Evolutionary conservation across 2,797 vertebrate species (phyloP).

Genomic region (Sebastes goodei): DNA sequence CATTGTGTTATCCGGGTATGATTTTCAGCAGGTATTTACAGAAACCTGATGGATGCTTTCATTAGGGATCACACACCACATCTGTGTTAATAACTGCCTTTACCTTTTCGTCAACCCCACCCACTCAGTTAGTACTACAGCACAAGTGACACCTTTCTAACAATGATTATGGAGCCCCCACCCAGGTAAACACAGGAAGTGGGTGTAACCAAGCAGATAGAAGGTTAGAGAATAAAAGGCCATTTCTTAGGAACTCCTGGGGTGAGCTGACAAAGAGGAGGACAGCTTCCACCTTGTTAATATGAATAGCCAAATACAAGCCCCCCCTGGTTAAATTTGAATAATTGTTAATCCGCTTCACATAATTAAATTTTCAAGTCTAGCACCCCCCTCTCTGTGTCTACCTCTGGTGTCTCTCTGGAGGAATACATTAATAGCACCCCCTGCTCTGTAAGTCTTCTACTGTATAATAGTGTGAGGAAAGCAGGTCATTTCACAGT

Average conservation of each 20-base stretch:
- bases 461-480: neutral
- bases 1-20: constrained; percentile 11
- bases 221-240: constrained; percentile 1
- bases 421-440: neutral
- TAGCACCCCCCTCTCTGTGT: neutral
- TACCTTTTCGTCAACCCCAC: constrained; percentile 9
- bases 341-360: constrained; percentile 7
- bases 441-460: neutral
- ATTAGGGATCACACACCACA: constrained; percentile 25
- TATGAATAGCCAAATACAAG: constrained; percentile 6
- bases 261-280: constrained; percentile 44
- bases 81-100: constrained; percentile 33
- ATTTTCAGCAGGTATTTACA: constrained; percentile 18
- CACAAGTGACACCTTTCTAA: constrained; percentile 45
- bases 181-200: constrained; percentile 61
- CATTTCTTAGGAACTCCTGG: constrained; percentile 32
- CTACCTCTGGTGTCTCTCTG: neutral
- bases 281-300: constrained; percentile 20
- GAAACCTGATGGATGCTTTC: constrained; percentile 5
- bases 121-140: constrained; percentile 24
- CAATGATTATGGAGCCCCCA: constrained; percentile 30
- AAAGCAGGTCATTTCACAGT: neutral
- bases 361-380: constrained; percentile 22
- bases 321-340: neutral
- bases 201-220: constrained; percentile 27